These are phyloP conservation scores for Lepeophtheirus salmonis DNA, from an alignment of 1,140 invertebrate genomes.

Conservation along the genomic window DNA sequence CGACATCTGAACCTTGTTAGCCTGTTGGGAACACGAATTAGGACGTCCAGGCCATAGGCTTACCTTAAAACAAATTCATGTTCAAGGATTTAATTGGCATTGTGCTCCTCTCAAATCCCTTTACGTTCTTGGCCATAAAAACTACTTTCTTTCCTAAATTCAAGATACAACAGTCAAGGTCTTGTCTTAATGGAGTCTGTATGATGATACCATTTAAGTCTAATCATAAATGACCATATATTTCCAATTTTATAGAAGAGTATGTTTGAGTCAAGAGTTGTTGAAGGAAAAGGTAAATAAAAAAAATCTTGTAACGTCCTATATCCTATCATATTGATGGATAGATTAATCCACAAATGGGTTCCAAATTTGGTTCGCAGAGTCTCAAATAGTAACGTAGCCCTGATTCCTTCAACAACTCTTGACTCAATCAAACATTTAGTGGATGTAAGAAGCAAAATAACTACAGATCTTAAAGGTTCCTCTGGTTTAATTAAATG, in stretches of 20 bases:
- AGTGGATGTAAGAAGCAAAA: neutral
- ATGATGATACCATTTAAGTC: slow-evolving; percentile 49
- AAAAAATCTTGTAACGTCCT: slow-evolving; percentile 83
- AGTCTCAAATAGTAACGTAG: too few species aligned
- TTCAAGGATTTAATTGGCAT: slow-evolving; percentile 73
- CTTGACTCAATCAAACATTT: neutral
- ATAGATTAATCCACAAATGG: too few species aligned
- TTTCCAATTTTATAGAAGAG: slow-evolving; percentile 65
- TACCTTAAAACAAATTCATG: slow-evolving; percentile 85
- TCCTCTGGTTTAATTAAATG: slow-evolving; percentile 53
- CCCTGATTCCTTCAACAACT: neutral
- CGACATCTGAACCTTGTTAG: slow-evolving; percentile 84
- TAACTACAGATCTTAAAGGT: slow-evolving; percentile 30
- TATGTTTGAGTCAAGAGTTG: slow-evolving; percentile 63
- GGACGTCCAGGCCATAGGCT: slow-evolving; percentile 59
- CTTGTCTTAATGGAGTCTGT: slow-evolving; percentile 82
- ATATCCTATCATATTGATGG: neutral
- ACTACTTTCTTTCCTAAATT: slow-evolving; percentile 79
- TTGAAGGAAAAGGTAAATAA: slow-evolving; percentile 74
- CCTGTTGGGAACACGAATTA: slow-evolving; percentile 92
- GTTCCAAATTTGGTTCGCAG: too few species aligned
- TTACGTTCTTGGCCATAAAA: slow-evolving; percentile 72
- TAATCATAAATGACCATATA: slow-evolving; percentile 74
- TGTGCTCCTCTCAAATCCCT: slow-evolving; percentile 52
- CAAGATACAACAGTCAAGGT: slow-evolving; percentile 84